These are phyloP conservation scores for Piscicola geometra DNA, from an alignment of 2,888 invertebrate species.

Conservation along the genomic window DNA sequence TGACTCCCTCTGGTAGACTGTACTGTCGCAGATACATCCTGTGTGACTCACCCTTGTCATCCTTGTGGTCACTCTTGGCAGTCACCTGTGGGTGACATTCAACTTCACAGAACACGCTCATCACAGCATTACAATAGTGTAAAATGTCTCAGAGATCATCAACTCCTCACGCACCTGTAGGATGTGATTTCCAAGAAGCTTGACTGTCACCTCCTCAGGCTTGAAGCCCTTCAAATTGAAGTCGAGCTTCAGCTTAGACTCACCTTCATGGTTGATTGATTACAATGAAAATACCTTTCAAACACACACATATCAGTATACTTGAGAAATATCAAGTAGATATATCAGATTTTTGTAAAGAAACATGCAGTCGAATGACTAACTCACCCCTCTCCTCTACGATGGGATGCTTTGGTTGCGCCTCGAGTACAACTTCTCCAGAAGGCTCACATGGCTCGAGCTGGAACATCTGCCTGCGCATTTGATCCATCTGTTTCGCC, in stretches of 20 bases:
- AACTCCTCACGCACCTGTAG: constrained; percentile 33
- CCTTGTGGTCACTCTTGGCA: constrained; percentile 33
- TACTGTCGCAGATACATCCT: constrained; percentile 36
- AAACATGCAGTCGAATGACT: no score
- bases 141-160: neutral
- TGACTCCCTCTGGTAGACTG: constrained; percentile 37
- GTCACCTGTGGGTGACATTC: constrained; percentile 26
- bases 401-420: constrained; percentile 35
- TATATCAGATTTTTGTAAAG: no score
- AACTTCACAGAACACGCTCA: neutral
- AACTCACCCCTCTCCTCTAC: constrained; percentile 36
- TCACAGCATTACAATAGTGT: neutral
- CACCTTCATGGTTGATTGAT: neutral
- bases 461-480: constrained; percentile 37
- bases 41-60: constrained; percentile 26
- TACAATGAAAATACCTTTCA: neutral
- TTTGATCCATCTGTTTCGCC: constrained; percentile 29
- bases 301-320: no score
- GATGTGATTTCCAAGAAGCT: constrained; percentile 39
- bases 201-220: constrained; percentile 40
- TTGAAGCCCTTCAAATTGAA: constrained; percentile 39
- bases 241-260: constrained; percentile 39
- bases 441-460: constrained; percentile 32
- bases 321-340: no score
- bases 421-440: constrained; percentile 20